These are phyloP conservation scores for Rhodinocichla rosea DNA, from an alignment of 2,113 vertebrate species.

Conservation along the genomic window DNA sequence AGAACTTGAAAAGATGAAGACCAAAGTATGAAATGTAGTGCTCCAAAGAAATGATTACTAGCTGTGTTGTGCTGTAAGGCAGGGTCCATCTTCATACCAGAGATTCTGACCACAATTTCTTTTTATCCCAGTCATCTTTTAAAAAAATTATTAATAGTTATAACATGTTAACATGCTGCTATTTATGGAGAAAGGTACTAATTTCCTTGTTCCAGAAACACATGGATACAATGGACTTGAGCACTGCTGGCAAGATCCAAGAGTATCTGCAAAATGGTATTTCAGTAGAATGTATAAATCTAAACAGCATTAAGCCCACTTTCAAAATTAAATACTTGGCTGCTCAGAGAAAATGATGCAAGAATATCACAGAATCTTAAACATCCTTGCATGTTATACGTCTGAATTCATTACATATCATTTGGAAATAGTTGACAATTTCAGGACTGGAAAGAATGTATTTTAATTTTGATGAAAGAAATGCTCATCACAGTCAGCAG, in stretches of 20 bases:
- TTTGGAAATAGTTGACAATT: not conserved
- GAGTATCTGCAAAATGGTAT: not conserved
- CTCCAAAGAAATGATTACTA: not conserved
- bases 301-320: not conserved
- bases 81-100: not conserved
- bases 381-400: not conserved
- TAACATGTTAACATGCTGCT: not conserved
- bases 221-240: not conserved
- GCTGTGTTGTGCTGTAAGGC: not conserved
- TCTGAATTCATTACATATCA: not conserved
- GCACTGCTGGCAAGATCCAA: not conserved
- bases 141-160: not conserved
- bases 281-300: not conserved
- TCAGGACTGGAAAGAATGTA: not conserved
- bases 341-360: not conserved
- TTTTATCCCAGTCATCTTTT: not conserved
- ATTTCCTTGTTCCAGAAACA: not conserved
- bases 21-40: not conserved
- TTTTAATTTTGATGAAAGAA: conserved; percentile 28
- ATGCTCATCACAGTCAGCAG: not conserved
- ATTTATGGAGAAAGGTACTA: not conserved
- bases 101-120: not conserved
- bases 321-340: not conserved
- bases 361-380: not conserved
- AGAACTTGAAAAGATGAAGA: not conserved